Evolutionary conservation across 2,888 invertebrate species (phyloP), one percentile per base, ranked within the genome.

Genomic region (Barypeithes pellucidus): DNA sequence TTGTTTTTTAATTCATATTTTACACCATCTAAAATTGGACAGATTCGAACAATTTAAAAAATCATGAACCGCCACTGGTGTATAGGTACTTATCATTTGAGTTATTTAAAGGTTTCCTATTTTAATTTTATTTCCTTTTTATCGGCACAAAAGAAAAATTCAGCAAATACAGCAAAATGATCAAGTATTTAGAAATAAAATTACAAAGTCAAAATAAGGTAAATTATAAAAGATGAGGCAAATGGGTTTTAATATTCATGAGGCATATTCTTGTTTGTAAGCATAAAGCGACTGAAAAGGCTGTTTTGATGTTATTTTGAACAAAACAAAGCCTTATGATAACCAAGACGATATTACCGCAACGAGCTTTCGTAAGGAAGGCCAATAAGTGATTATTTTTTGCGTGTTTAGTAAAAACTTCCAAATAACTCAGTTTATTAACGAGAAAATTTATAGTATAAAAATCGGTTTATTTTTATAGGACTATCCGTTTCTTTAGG

Each of bases 261-360:
- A 75, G 47, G 68, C 66, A 61, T 66, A 60, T 63, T 63, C 67
- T 72, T 75, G 75, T 73, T 75, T 72, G 73, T 63, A 72, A 68
- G 75, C 75, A 67, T 62, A 71, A 67, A 74, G 71, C 62, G 36
- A 67, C 61, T 50, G 29, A 62, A 71, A 63, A 72, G 69, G 69
- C 72, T 80, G 81, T 82, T 80, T 80, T 81, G 80, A 80, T 79
- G 80, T 81, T 81, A 81, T 81, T 81, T 81, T 78, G 80, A 80
- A 79, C 81, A 81, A 81, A 81, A 81, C 80, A 82, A 82, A 75
- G 72, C 75, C 75, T 69, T 75, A 60, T 69, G 50, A 67, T 70
- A 67, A 76, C 68, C 62, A 47, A 33, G 63, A 22, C 41, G 75
- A 63, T 70, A 73, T 71, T 70, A 66, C 57, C 67, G 63, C 67